phyloP scores from a whole-genome alignment of 2,888 invertebrate genomes.

The Morpho deidamia region DNA sequence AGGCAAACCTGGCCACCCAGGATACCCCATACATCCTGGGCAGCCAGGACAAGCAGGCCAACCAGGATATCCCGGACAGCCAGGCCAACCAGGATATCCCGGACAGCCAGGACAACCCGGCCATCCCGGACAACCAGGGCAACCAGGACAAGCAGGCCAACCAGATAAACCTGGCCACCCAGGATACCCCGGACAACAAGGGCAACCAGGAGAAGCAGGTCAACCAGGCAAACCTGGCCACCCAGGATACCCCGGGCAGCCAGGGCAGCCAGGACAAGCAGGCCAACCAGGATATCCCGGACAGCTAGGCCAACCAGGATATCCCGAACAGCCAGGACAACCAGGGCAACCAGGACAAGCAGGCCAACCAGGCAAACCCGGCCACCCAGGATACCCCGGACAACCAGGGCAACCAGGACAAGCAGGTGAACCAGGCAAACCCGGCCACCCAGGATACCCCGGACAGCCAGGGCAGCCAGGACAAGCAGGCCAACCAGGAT shows the following conservation, averaged over 20 bases:
- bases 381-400: conserved; percentile 25
- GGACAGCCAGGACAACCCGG: conserved; percentile 29
- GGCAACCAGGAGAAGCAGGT: conserved; percentile 26
- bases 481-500: conserved; percentile 42
- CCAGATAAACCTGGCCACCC: conserved; percentile 45
- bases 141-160: conserved; percentile 20
- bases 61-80: conserved; percentile 25
- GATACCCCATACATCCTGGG: conserved; percentile 27
- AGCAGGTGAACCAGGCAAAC: conserved; percentile 49
- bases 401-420: conserved; percentile 33
- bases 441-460: conserved; percentile 41
- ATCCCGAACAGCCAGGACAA: conserved; percentile 3
- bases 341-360: neutral
- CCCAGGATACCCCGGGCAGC: conserved; percentile 27
- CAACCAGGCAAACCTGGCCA: conserved; percentile 20
- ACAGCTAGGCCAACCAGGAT: conserved; percentile 20
- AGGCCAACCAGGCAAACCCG: conserved; percentile 27
- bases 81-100: conserved; percentile 27
- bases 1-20: conserved; percentile 41
- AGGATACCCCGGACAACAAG: conserved; percentile 33
- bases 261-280: conserved; percentile 27
- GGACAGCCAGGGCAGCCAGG: conserved; percentile 37
- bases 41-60: conserved; percentile 24
- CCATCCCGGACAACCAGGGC: conserved; percentile 34
- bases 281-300: conserved; percentile 27